Percentiles rank a stretch among this genome's conserved stretches.
phyloP scores from a whole-genome alignment of 1,140 invertebrate species.

The Hycleus phaleratus region DNA sequence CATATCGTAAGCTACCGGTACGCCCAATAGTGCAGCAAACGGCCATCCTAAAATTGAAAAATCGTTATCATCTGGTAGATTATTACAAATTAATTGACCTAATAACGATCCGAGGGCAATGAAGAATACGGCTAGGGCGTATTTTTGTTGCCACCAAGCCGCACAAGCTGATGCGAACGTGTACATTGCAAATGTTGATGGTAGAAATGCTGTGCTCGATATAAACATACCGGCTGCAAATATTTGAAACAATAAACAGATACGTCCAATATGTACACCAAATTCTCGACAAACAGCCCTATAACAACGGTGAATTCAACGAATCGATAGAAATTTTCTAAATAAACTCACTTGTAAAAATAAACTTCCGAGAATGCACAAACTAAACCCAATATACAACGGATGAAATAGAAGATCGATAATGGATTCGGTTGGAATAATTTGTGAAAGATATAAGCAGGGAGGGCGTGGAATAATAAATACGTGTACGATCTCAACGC shows the following conservation, averaged over 20 bases:
- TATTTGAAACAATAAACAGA: constrained; percentile 75
- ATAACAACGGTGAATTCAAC: constrained; percentile 30
- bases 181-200: constrained; percentile 90
- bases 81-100: constrained; percentile 37
- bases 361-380: constrained; percentile 81
- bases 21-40: constrained; percentile 78
- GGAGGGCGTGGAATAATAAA: constrained; percentile 79
- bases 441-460: constrained; percentile 70
- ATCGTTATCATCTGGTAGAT: not conserved
- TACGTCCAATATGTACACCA: constrained; percentile 77
- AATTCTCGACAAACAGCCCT: constrained; percentile 84
- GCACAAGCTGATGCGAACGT: constrained; percentile 70
- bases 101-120: constrained; percentile 70
- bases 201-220: constrained; percentile 81
- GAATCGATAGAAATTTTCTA: not conserved
- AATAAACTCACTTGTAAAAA: constrained; percentile 77
- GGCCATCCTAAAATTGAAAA: constrained; percentile 71
- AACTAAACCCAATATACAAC: constrained; percentile 72
- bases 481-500: constrained; percentile 92
- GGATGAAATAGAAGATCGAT: constrained; percentile 82
- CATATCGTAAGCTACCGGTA: constrained; percentile 88
- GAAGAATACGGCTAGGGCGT: constrained; percentile 73
- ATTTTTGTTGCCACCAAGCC: constrained; percentile 75
- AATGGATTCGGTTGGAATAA: constrained; percentile 73
- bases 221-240: constrained; percentile 90